Evolutionary conservation across 2,888 invertebrate species (phyloP), one percentile per base, ranked within the genome.

Genomic region (Ryuthela nishihirai): DNA sequence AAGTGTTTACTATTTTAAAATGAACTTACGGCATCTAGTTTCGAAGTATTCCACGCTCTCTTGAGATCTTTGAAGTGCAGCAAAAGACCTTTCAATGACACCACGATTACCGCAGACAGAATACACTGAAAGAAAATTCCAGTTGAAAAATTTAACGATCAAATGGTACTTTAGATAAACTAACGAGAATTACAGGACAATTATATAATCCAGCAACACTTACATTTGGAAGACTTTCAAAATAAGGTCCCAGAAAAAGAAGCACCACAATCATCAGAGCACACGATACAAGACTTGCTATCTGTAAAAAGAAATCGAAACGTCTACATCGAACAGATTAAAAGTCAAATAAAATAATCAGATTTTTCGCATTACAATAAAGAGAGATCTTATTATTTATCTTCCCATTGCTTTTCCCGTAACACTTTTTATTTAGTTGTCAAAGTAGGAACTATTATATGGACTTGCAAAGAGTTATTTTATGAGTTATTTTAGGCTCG

Each of bases 221-320:
- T 74, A 84, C 85, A 73, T 82, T 81, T 47, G 94, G 94, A 61
- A 94, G 76, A 26, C 83, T 80, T 73, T 89, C 85, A 74, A 94
- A 91, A 73, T 88, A 85, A 32, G 91, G 91, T 0, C 90, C 93
- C 62, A 94, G 81, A 82, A 87, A 88, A 47, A 94, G 77, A 58
- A 95, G 76, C 42, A 94, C 87, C 65, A 85, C 77, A 3, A 91
- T 76, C 24, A 94, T 76, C 25, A 93, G 77, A 1, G 73, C 47
- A 56, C 87, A 86, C 4, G 91, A 89, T 42, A 93, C 81, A 20
- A 91, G 71, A 0, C 88, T 86, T 1, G 90, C 86, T 38, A 88
- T 65, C 61, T 62, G 21, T 15, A 43, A 54, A 23, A 24, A 23
- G 18, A 15, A 42, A 6, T 10, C n/a, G n/a, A n/a, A n/a, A n/a